A percentile compares a stretch with the other conserved stretches of the same genome.
These are phyloP conservation scores for Drosophila leonis DNA, from an alignment of 2,888 invertebrate species.

Conservation along the genomic window DNA sequence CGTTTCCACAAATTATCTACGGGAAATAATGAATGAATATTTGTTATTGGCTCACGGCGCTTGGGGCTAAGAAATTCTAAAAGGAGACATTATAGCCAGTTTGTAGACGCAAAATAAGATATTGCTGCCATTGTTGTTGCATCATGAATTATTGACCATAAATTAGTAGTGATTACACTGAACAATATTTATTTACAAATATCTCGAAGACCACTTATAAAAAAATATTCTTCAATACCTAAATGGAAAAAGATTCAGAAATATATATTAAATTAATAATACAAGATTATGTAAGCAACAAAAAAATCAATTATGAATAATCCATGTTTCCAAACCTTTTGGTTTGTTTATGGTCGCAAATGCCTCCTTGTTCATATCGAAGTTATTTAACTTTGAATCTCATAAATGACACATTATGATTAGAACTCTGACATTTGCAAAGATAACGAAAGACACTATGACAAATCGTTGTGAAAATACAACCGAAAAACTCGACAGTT, in stretches of 20 bases:
- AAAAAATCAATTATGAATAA: too few relatives aligned
- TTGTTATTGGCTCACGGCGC: conserved; percentile 7
- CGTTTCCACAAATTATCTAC: conserved; percentile 51
- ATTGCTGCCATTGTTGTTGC: background rate
- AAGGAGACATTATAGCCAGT: background rate
- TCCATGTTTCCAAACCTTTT: too few relatives aligned
- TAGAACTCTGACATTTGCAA: conserved; percentile 15
- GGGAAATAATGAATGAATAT: conserved; percentile 48
- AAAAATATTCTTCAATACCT: background rate
- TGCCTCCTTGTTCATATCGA: background rate
- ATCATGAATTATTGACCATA: conserved; percentile 26
- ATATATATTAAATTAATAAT: too few relatives aligned
- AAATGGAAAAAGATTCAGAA: background rate
- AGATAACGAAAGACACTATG: conserved; percentile 39
- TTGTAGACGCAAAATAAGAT: background rate
- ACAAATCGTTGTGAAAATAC: conserved; percentile 53
- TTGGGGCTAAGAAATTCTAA: conserved; percentile 6
- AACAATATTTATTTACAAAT: background rate
- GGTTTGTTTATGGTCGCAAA: background rate
- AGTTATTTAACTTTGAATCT: conserved; percentile 23
- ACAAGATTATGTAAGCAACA: too few relatives aligned
- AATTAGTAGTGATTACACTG: conserved; percentile 26
- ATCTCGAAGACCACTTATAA: background rate
- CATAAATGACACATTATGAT: conserved; percentile 47
- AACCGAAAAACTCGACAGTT: conserved; percentile 17